Percentiles rank a stretch among this genome's conserved stretches.
Conservation (phyloP, 2,888 invertebrate species). For the Alsophila aescularia region DNA sequence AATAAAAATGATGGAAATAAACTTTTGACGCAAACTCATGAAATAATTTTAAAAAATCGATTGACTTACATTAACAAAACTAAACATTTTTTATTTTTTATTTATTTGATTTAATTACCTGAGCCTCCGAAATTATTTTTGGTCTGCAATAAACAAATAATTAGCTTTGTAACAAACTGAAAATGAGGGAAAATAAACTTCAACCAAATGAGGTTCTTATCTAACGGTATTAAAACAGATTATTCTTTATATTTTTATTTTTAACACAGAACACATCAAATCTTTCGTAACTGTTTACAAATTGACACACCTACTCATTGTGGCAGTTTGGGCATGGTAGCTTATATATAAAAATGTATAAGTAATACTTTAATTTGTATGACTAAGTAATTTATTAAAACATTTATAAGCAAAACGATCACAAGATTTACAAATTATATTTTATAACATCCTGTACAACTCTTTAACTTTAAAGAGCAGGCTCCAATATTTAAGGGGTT, state of each 20-base stretch:
- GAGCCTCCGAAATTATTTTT: not conserved
- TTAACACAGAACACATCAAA: conserved; percentile 60
- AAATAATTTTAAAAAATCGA: no score
- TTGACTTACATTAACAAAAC: no score
- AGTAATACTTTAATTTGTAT: conserved; percentile 33
- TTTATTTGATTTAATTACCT: conserved; percentile 3
- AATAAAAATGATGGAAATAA: no score
- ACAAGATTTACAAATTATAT: conserved; percentile 39
- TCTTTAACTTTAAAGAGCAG: conserved; percentile 3
- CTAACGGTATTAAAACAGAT: conserved; percentile 27
- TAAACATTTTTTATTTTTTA: no score
- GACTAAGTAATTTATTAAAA: conserved; percentile 31
- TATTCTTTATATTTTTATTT: conserved; percentile 44
- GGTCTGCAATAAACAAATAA: conserved; percentile 8
- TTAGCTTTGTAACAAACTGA: not conserved
- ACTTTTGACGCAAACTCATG: no score
- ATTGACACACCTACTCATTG: conserved; percentile 63
- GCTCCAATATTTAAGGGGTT: no score
- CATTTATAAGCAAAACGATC: conserved; percentile 52
- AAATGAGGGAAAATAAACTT: conserved; percentile 2
- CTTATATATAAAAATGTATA: conserved; percentile 34
- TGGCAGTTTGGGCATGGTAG: conserved; percentile 65
- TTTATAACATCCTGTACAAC: conserved; percentile 3
- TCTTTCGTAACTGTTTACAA: conserved; percentile 59
- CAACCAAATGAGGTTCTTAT: conserved; percentile 6